Evolutionary conservation across 2,113 vertebrate genomes (phyloP), one percentile per base, ranked within the genome.

Genomic region (Rallus limicola): DNA sequence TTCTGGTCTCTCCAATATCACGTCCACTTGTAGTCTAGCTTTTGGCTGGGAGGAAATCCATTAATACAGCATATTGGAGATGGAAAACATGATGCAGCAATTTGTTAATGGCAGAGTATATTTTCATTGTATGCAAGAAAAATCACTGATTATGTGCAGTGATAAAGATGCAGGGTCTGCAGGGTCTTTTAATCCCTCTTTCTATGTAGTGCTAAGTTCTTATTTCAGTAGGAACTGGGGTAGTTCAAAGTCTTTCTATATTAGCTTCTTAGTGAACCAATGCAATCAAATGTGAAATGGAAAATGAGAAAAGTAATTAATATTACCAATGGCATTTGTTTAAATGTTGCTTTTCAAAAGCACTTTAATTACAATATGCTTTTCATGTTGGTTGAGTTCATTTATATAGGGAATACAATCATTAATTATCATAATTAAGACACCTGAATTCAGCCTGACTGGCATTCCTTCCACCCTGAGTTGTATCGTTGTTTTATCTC

Each of bases 351-450:
- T 97, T 97, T 97, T 96, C 95, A 97, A 96, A 98, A 97, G 96
- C 91, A 93, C 85, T 97, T 98, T 97, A 98, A 98, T 98, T 98
- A 97, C 96, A 98, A 97, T 98, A 97, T 97, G 97, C 96, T 98
- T 98, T 98, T 97, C 94, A 95, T 98, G 95, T 98, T 98, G 95
- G 97, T 90, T 97, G 97, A 97, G 95, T 97, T 98, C 97, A 97
- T 98, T 98, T 98, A 96, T 97, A 87, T 75, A 94, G 93, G 82
- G 95, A 98, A 98, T 98, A 98, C 97, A 98, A 98, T 98, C 94
- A 98, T 98, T 98, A 98, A 98, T 98, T 98, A 98, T 97, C 97
- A 98, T 98, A 98, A 98, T 98, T 98, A 98, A 98, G 97, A 97
- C 97, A 98, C 98, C 97, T 98, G 98, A 98, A 98, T 97, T 96